phyloP scores from a whole-genome alignment of 2,113 vertebrate genomes.

The Leucopsar rothschildi region DNA sequence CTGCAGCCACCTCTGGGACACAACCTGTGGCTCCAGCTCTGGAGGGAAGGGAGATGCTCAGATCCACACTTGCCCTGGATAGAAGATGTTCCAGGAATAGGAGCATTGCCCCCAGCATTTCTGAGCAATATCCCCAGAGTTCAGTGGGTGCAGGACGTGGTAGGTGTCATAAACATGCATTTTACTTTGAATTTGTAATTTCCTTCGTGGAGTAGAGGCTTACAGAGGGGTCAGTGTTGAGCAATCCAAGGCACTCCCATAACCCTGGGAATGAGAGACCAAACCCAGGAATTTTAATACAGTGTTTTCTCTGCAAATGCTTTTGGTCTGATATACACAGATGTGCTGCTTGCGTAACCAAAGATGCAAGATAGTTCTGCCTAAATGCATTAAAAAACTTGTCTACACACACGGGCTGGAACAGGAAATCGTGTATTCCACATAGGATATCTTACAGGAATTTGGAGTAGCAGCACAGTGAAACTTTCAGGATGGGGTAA shows the following conservation, averaged over 20 bases:
- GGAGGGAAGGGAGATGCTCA: background rate
- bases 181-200: background rate
- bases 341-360: conserved; percentile 52
- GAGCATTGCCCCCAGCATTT: background rate
- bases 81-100: background rate
- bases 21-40: background rate
- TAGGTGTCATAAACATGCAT: background rate
- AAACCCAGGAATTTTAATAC: conserved; percentile 50
- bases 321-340: conserved; percentile 52
- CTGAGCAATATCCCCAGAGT: background rate
- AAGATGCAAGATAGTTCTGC: conserved; percentile 10
- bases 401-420: background rate
- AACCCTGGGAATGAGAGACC: conserved; percentile 34
- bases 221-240: conserved; percentile 44
- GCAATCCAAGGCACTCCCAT: conserved; percentile 14
- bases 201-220: background rate
- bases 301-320: conserved; percentile 53
- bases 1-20: background rate
- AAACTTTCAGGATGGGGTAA: background rate
- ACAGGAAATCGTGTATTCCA: background rate
- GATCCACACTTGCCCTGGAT: background rate
- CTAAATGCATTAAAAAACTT: background rate
- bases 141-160: background rate
- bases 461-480: background rate
- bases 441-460: background rate